Conservation (phyloP, 1,140 invertebrate genomes). For the Drosophila setifemur region DNA sequence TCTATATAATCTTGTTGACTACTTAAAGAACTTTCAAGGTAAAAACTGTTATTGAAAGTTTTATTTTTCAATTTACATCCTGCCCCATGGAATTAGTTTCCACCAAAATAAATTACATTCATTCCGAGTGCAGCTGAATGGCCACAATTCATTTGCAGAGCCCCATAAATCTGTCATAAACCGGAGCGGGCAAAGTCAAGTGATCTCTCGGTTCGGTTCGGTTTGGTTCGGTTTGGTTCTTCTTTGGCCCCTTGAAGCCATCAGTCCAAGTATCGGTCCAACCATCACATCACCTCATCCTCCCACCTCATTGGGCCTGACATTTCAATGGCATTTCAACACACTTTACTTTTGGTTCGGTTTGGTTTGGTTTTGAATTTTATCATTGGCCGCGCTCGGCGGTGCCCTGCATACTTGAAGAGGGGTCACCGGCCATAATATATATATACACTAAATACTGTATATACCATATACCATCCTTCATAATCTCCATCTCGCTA, state of each 20-base stretch:
- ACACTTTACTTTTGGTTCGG: conserved; percentile 23
- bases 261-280: background rate
- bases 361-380: conserved; percentile 37
- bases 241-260: too few relatives aligned
- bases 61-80: too few relatives aligned
- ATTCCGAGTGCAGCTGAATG: background rate
- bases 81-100: too few relatives aligned
- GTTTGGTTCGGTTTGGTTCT: too few relatives aligned
- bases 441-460: too few relatives aligned
- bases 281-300: background rate
- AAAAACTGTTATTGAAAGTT: too few relatives aligned
- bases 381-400: conserved; percentile 5
- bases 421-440: too few relatives aligned
- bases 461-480: too few relatives aligned
- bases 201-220: conserved; percentile 22
- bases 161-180: conserved; percentile 36
- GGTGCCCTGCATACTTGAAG: conserved; percentile 54
- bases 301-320: conserved; percentile 40
- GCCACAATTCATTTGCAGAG: conserved; percentile 12
- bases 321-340: conserved; percentile 60
- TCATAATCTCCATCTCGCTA: background rate
- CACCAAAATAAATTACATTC: too few relatives aligned
- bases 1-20: too few relatives aligned
- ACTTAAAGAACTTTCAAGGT: too few relatives aligned
- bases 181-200: conserved; percentile 25